Evolutionary conservation across 2,797 vertebrate species (phyloP).

Genomic region (Hipposideros larvatus): DNA sequence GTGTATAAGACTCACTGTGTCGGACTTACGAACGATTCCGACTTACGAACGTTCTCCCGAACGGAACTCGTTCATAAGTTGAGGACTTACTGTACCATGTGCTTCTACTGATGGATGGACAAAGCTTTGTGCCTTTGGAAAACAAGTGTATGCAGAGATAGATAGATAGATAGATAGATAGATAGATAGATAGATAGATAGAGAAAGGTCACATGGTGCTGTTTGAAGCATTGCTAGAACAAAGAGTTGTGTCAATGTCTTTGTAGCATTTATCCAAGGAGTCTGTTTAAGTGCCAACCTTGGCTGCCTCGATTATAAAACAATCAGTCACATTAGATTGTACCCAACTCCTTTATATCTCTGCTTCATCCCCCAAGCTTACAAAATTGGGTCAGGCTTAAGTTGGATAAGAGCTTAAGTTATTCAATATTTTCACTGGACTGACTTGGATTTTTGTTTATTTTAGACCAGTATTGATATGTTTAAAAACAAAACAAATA

Average conservation of each 20-base stretch:
- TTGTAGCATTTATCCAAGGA: neutral
- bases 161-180: neutral
- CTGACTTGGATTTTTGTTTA: neutral
- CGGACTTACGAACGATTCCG: too few relatives aligned
- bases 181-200: neutral
- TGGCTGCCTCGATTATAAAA: neutral
- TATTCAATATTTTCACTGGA: neutral
- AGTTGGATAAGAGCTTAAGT: neutral
- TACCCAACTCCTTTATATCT: neutral
- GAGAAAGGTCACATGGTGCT: too few relatives aligned
- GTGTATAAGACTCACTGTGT: too few relatives aligned
- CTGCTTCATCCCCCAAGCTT: rapidly evolving
- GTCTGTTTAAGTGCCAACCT: neutral
- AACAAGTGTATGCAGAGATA: neutral
- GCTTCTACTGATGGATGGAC: neutral
- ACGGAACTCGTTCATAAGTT: too few relatives aligned
- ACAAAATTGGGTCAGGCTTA: neutral
- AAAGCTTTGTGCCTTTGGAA: neutral
- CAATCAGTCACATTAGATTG: neutral
- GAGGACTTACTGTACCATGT: too few relatives aligned
- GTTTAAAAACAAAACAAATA: neutral
- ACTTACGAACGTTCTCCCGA: too few relatives aligned
- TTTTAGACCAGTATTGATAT: neutral
- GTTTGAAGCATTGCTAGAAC: neutral
- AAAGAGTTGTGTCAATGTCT: too few relatives aligned